Evolutionary conservation across 2,888 invertebrate species (phyloP).

Genomic region (Eupithecia vulgata): DNA sequence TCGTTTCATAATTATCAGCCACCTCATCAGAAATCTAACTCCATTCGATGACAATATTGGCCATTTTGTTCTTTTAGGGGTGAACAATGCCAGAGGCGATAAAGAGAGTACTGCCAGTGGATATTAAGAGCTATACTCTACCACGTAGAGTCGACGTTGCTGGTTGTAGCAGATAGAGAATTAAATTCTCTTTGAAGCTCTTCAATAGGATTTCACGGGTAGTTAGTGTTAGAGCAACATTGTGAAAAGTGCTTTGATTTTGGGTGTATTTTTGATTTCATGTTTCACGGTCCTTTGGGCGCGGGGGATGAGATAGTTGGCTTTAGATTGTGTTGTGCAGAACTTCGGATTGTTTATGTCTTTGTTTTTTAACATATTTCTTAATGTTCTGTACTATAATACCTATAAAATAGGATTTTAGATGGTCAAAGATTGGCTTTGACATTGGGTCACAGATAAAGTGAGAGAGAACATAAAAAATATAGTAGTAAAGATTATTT

Average conservation of each 20-base stretch:
- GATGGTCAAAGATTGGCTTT: no score
- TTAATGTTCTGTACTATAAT: neutral
- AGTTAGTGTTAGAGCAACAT: constrained; percentile 79
- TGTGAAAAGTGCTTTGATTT: constrained; percentile 79
- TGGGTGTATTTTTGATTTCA: constrained; percentile 80
- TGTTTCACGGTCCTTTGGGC: constrained; percentile 68
- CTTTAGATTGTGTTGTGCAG: constrained; percentile 7
- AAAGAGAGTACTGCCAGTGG: constrained; percentile 9
- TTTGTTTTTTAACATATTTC: neutral
- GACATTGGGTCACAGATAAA: no score
- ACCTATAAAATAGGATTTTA: no score
- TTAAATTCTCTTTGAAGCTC: constrained; percentile 77
- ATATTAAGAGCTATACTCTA: constrained; percentile 44
- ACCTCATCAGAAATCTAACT: constrained; percentile 44
- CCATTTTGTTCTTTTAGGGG: constrained; percentile 56
- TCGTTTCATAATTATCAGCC: constrained; percentile 47
- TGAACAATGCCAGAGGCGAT: constrained; percentile 52
- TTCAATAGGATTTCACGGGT: constrained; percentile 81
- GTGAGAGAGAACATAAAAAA: no score
- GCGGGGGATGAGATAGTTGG: constrained; percentile 45
- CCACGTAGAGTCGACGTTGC: constrained; percentile 42
- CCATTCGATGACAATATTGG: constrained; percentile 50
- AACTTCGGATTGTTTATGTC: constrained; percentile 11
- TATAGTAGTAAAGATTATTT: no score
- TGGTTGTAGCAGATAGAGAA: constrained; percentile 47